Evolutionary conservation across 1,140 invertebrate genomes (phyloP), one percentile per base, ranked within the genome.

Genomic region (Epicauta chinensis): DNA sequence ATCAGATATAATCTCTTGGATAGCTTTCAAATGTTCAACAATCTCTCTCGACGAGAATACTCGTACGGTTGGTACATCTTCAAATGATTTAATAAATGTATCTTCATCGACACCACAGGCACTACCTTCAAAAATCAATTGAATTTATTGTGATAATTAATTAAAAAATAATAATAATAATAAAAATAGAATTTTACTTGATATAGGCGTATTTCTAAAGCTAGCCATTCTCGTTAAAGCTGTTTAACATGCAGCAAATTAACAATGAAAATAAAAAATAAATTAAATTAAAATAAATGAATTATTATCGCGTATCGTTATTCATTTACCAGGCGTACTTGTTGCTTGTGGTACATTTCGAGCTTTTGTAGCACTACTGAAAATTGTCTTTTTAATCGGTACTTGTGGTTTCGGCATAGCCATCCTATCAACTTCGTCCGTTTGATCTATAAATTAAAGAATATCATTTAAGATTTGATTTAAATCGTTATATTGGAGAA

Each of bases 21-120:
- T 84, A 58, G 82, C 80, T 41, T 80, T 84, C 65, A 94, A 81
- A 31, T 87, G 78, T 52, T 94, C 89, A 59, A 91, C 87, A 14
- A 97, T 73, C 60, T 96, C 93, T 60, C 86, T 80, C 7, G 79
- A 73, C 31, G 89, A 88, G 71, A 89, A 96, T 59, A 98, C 74
- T 61, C 84, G 87, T 16, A 93, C 76, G 39, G 81, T 79, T 16
- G 91, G 86, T 2, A 91, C 84, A 66, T 87, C 81, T 64, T 92
- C 87, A 73, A 97, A 97, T 3, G 85, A 82, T 38, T 82, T 81
- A 32, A 88, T 79, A 71, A 97, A 97, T 7, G 82, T 81, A 49
- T 93, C 90, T 71, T 91, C 85, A 54, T 95, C 92, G 9, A 96
- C 84, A 13, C 86, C 89, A 31, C 92, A 92, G 30, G 89, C 89